Evolutionary conservation across 2,888 invertebrate genomes (phyloP).

Genomic region (Volucella inanis): DNA sequence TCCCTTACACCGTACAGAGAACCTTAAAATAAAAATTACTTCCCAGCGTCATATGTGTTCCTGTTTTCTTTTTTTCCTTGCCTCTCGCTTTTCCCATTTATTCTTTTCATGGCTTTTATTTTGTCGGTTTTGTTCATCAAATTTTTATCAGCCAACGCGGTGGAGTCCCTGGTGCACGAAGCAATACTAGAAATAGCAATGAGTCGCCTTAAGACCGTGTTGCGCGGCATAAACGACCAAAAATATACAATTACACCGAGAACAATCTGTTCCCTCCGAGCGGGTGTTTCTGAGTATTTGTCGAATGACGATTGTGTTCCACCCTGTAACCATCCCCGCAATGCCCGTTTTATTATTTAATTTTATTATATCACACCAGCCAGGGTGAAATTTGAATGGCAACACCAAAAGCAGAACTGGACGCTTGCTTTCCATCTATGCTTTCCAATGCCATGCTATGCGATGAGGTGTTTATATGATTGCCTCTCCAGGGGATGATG

Average conservation of each 20-base stretch:
- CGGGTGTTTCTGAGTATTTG: conserved; percentile 20
- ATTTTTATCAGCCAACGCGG: conserved; percentile 64
- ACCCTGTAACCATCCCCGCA: neutral
- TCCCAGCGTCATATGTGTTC: conserved; percentile 42
- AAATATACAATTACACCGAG: conserved; percentile 61
- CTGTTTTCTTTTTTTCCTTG: neutral
- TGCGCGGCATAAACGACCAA: conserved; percentile 27
- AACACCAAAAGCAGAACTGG: conserved; percentile 15
- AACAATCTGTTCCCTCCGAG: conserved; percentile 40
- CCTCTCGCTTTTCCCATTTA: neutral
- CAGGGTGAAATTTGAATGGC: conserved; percentile 51
- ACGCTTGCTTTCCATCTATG: neutral
- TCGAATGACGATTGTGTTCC: neutral
- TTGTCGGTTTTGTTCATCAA: conserved; percentile 59
- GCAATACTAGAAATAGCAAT: conserved; percentile 41
- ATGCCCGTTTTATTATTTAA: conserved; percentile 63
- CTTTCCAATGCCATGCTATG: conserved; percentile 19
- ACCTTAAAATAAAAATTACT: conserved; percentile 55
- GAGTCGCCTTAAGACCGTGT: conserved; percentile 49
- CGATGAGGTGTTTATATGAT: conserved; percentile 67
- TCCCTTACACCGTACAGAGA: conserved; percentile 24
- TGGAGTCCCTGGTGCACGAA: conserved; percentile 31
- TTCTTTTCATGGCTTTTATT: conserved; percentile 2
- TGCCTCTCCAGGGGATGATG: conserved; percentile 52
- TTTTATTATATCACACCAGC: conserved; percentile 58